Conservation (phyloP, 1,140 invertebrate species). For the Procambarus clarkii region DNA sequence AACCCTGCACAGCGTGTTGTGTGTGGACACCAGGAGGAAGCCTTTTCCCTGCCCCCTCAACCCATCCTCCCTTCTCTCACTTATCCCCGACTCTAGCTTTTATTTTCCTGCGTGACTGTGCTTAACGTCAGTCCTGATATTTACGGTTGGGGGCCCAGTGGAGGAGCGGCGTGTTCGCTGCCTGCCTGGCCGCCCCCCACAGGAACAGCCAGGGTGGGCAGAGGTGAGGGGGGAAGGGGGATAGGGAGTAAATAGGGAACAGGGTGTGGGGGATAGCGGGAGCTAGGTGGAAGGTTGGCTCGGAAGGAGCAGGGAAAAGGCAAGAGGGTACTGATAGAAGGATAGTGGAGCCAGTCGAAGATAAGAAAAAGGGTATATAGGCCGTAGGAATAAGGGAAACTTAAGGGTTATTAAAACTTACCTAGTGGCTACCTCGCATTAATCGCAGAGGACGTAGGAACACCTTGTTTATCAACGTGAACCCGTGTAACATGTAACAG, state of each 20-base stretch:
- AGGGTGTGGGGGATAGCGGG: no score
- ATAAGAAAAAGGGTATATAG: no score
- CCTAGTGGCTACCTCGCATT: neutral
- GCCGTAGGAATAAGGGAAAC: neutral
- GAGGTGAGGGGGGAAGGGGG: neutral
- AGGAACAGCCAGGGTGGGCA: no score
- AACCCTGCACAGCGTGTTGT: neutral
- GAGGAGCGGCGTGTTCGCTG: slow-evolving; percentile 35
- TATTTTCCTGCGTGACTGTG: slow-evolving; percentile 61
- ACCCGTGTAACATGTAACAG: no score
- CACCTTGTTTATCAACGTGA: no score
- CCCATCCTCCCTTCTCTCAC: neutral
- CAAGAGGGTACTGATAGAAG: no score
- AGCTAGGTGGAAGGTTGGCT: no score
- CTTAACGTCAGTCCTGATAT: slow-evolving; percentile 61
- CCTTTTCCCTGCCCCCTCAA: no score
- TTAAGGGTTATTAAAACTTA: neutral
- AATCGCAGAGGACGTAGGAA: neutral
- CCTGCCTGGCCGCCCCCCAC: neutral
- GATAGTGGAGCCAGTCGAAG: no score
- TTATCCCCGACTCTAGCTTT: slow-evolving; percentile 45
- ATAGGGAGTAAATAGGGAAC: neutral
- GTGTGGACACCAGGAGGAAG: neutral
- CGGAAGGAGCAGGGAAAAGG: no score
- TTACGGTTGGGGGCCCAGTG: slow-evolving; percentile 29